A percentile compares a stretch with the other conserved stretches of the same genome.
Conservation (phyloP, 2,797 vertebrate species). For the Glyptemys insculpta region DNA sequence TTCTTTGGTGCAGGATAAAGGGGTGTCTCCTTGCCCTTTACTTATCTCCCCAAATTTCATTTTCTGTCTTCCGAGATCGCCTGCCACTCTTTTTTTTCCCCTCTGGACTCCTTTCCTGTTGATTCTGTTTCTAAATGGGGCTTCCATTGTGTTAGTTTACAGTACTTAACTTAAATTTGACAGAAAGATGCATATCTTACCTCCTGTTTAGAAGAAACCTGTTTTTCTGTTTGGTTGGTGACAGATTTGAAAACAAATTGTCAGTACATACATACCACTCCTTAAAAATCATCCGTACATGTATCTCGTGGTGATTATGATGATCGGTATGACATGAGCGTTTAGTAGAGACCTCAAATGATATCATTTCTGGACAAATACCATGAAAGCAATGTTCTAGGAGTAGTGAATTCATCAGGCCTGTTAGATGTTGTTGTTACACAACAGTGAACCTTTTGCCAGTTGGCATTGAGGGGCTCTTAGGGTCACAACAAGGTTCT, state of each 20-base stretch:
- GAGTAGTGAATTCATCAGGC: background rate
- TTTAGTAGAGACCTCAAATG: background rate
- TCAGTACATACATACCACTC: background rate
- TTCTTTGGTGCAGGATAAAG: background rate
- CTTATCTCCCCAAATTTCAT: background rate
- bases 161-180: background rate
- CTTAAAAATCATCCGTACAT: background rate
- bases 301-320: background rate
- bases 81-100: rapidly evolving
- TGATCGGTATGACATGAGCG: background rate
- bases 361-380: background rate
- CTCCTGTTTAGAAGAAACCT: background rate
- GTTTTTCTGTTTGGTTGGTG: background rate
- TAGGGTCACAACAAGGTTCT: background rate
- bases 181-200: background rate
- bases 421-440: background rate
- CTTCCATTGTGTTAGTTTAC: background rate
- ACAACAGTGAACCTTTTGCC: background rate
- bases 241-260: background rate
- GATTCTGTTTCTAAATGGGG: background rate
- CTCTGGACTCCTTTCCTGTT: background rate
- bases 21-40: background rate
- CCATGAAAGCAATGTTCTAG: background rate
- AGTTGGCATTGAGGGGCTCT: background rate
- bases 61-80: background rate